Evolutionary conservation across 1,140 invertebrate species (phyloP).

Genomic region (Brachionus koreanus): DNA sequence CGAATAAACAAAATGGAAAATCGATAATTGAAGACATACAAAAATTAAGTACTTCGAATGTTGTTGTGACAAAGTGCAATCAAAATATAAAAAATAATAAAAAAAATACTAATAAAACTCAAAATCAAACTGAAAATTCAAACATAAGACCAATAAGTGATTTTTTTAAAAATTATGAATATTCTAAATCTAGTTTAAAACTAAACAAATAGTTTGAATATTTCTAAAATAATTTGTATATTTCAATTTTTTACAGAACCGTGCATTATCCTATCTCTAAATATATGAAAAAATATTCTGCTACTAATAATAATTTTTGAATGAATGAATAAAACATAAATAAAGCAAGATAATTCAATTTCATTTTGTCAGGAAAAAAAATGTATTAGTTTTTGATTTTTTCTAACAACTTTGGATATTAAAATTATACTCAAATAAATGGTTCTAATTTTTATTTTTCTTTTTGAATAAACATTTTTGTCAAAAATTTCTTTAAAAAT

Average conservation of each 20-base stretch:
- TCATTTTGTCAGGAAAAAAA: too few relatives aligned
- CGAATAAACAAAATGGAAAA: not conserved
- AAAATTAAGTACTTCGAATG: not conserved
- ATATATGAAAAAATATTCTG: too few relatives aligned
- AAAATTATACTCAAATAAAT: too few relatives aligned
- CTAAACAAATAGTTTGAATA: not conserved
- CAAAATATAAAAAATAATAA: not conserved
- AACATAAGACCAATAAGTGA: constrained; percentile 23
- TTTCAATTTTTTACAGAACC: not conserved
- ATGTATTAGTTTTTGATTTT: too few relatives aligned
- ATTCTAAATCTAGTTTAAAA: not conserved
- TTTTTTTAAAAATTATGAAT: constrained; percentile 22
- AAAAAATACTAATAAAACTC: not conserved
- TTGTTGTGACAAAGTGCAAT: not conserved
- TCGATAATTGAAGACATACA: not conserved
- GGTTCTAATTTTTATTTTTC: too few relatives aligned
- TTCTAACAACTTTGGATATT: too few relatives aligned
- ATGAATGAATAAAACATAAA: too few relatives aligned
- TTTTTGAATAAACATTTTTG: too few relatives aligned
- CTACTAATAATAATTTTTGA: too few relatives aligned
- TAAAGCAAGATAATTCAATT: too few relatives aligned
- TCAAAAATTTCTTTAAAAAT: too few relatives aligned
- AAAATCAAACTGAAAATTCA: not conserved
- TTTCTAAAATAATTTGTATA: not conserved
- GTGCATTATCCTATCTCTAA: not conserved